These are phyloP conservation scores for Aleiodes sp. DNA, from an alignment of 1,140 invertebrate genomes.

Conservation along the genomic window DNA sequence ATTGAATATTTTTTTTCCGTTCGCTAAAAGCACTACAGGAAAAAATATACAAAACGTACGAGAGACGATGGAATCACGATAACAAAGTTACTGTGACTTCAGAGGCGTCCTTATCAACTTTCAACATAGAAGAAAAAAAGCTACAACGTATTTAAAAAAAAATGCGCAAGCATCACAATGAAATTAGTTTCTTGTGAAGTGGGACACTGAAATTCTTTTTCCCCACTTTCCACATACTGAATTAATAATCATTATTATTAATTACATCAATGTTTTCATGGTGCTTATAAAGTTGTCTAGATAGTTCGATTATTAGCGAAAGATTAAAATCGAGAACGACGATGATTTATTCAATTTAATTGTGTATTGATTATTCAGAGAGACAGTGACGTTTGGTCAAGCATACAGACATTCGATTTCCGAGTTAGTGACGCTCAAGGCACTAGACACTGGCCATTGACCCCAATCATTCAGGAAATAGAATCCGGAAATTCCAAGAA, in stretches of 20 bases:
- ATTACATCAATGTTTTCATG: too few relatives aligned
- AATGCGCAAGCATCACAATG: background rate
- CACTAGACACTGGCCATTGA: background rate
- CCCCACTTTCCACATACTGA: background rate
- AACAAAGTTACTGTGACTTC: background rate
- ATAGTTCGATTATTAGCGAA: background rate
- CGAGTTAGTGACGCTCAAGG: background rate
- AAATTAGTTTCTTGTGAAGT: background rate
- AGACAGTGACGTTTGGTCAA: conserved; percentile 4
- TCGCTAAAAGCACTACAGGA: background rate
- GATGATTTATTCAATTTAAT: conserved; percentile 13
- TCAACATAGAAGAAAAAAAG: background rate
- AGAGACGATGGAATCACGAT: background rate
- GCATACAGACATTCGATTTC: conserved; percentile 4
- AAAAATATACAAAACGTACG: background rate
- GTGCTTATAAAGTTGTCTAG: background rate
- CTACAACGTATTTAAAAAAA: too few relatives aligned
- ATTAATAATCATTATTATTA: too few relatives aligned
- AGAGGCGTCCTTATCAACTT: background rate
- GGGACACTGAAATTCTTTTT: background rate
- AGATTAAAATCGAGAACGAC: background rate
- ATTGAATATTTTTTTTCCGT: background rate
- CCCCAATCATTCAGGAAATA: conserved; percentile 7
- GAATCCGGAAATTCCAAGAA: background rate
- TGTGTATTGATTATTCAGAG: background rate